Percentiles rank a stretch among this genome's conserved stretches.
These are phyloP conservation scores for Miniopterus natalensis DNA, from an alignment of 2,113 vertebrate genomes.

Conservation along the genomic window DNA sequence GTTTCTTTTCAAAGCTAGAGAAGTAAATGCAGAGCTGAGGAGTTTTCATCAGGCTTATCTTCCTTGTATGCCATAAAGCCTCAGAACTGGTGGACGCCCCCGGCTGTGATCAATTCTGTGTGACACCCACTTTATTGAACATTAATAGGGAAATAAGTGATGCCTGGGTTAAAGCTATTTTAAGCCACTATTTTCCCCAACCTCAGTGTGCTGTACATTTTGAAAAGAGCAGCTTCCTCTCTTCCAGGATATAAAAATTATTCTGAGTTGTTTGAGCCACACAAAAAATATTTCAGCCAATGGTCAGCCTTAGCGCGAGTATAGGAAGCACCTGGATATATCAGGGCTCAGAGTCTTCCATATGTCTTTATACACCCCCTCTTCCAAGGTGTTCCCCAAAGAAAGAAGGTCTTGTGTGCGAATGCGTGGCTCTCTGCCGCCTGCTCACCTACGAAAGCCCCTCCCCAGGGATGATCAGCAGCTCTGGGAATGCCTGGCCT, in stretches of 20 bases:
- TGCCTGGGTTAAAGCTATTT: background rate
- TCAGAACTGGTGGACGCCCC: background rate
- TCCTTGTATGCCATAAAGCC: background rate
- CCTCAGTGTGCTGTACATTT: background rate
- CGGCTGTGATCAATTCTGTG: background rate
- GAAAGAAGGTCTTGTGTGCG: no score
- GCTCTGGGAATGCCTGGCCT: background rate
- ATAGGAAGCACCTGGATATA: no score
- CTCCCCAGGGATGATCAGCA: accelerated
- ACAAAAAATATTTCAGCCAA: background rate
- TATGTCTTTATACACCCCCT: background rate
- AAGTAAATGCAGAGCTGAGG: background rate
- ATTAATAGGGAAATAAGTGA: background rate
- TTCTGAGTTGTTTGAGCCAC: background rate
- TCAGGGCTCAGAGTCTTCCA: background rate
- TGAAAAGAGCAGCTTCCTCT: background rate
- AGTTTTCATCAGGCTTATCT: background rate
- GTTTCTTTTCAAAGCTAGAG: constrained; percentile 6
- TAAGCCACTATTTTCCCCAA: background rate
- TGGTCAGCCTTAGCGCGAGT: background rate
- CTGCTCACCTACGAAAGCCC: background rate
- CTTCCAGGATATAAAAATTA: background rate
- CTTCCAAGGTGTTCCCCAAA: background rate
- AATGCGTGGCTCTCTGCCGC: accelerated
- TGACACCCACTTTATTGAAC: background rate